Evolutionary conservation across 2,113 vertebrate genomes (phyloP).

Genomic region (Eonycteris spelaea): DNA sequence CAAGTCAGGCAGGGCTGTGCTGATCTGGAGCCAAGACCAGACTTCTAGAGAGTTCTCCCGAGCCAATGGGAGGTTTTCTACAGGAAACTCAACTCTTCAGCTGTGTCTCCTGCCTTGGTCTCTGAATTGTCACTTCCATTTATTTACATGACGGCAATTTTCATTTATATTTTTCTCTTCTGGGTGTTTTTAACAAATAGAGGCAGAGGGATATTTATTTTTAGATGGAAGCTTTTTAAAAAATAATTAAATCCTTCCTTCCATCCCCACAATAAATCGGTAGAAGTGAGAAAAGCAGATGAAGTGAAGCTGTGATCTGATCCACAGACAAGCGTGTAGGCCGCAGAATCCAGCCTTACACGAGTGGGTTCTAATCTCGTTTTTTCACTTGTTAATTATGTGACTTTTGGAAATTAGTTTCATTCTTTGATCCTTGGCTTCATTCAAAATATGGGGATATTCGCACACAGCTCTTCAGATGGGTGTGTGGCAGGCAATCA

Average conservation of each 20-base stretch:
- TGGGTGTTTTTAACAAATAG: not conserved
- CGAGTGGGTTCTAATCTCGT: not conserved
- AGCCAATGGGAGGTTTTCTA: no score
- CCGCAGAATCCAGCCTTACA: not conserved
- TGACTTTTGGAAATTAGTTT: not conserved
- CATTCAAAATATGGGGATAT: not conserved
- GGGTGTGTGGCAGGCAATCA: rapidly evolving
- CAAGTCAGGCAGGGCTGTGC: no score
- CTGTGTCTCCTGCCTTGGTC: rapidly evolving
- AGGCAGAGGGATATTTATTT: not conserved
- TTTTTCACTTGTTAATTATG: not conserved
- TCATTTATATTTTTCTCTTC: not conserved
- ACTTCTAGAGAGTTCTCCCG: no score
- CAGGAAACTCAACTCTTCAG: not conserved
- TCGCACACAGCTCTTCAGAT: not conserved
- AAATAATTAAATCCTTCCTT: not conserved
- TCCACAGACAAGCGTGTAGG: not conserved
- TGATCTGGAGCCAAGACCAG: not conserved
- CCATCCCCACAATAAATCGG: not conserved
- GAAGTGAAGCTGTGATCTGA: not conserved
- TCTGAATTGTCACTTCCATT: no score
- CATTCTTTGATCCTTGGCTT: not conserved
- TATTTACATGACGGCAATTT: rapidly evolving
- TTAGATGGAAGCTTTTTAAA: not conserved
- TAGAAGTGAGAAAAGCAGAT: not conserved